These are phyloP conservation scores for Sebastes steindachneri DNA, from an alignment of 2,797 vertebrate species.

Conservation along the genomic window DNA sequence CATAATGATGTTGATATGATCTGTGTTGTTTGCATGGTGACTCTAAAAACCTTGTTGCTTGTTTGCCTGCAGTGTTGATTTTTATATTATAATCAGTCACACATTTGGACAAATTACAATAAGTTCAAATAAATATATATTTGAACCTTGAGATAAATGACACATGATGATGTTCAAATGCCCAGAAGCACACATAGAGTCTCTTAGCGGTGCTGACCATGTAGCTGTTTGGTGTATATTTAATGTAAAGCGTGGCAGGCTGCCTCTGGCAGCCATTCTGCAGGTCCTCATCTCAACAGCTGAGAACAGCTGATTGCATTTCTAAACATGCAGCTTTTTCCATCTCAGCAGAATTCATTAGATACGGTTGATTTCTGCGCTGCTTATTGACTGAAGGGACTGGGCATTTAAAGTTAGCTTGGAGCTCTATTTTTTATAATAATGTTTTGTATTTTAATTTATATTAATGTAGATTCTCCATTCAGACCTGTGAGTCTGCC, in stretches of 20 bases:
- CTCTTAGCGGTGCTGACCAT: background rate
- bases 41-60: background rate
- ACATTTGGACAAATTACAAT: background rate
- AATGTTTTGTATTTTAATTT: background rate
- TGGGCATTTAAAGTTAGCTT: background rate
- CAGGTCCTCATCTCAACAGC: background rate
- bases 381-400: background rate
- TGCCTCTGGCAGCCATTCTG: background rate
- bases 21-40: background rate
- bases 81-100: background rate
- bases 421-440: background rate
- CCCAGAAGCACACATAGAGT: background rate
- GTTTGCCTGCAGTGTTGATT: background rate
- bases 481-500: background rate
- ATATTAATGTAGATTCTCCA: background rate
- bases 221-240: background rate
- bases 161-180: background rate
- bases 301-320: background rate
- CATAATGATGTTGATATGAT: background rate
- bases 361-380: background rate
- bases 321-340: background rate
- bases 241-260: background rate
- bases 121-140: background rate
- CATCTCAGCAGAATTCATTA: background rate
- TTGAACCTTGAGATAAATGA: background rate